These are phyloP conservation scores for Cepaea hortensis DNA, from an alignment of 2,888 invertebrate species.

Conservation along the genomic window DNA sequence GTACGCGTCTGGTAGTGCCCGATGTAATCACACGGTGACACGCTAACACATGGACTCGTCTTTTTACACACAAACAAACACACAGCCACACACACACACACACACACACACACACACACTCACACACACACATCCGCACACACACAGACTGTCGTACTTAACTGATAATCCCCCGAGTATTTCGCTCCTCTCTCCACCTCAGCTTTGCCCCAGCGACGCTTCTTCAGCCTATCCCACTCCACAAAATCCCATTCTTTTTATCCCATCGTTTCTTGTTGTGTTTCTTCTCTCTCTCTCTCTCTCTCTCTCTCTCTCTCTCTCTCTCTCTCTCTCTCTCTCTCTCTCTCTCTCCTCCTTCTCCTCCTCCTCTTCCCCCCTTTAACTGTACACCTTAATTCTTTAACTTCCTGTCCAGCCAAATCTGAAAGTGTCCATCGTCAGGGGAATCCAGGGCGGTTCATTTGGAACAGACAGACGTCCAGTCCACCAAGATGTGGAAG, in stretches of 20 bases:
- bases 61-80: too few species aligned
- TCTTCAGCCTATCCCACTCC: neutral
- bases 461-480: neutral
- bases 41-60: too few species aligned
- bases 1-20: too few species aligned
- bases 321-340: neutral
- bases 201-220: too few species aligned
- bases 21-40: too few species aligned
- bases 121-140: too few species aligned
- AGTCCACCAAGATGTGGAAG: neutral
- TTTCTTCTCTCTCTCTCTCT: neutral
- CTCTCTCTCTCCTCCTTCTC: neutral
- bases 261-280: neutral
- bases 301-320: neutral
- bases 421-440: neutral
- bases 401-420: slow-evolving; percentile 5
- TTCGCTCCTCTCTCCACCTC: too few species aligned
- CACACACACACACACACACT: too few species aligned
- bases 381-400: neutral
- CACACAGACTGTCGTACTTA: too few species aligned
- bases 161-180: too few species aligned
- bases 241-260: neutral
- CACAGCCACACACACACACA: too few species aligned
- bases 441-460: neutral
- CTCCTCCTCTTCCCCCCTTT: neutral